phyloP scores from a whole-genome alignment of 2,113 vertebrate genomes.

The Crotalus horridus region DNA sequence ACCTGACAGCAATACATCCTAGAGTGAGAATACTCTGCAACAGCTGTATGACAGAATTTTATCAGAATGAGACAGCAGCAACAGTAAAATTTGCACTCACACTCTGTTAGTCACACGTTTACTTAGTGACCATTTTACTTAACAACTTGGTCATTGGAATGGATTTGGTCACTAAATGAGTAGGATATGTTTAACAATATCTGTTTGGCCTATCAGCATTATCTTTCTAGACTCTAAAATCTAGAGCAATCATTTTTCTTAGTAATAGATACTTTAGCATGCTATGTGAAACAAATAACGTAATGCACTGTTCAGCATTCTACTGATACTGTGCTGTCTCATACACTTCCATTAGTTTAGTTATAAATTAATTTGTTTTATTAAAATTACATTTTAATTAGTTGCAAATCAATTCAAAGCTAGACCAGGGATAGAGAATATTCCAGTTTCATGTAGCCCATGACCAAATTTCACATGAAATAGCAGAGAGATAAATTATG shows the following conservation, averaged over 20 bases:
- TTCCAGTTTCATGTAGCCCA: background rate
- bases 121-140: too few relatives aligned
- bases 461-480: background rate
- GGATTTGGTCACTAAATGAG: background rate
- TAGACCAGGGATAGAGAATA: background rate
- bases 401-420: background rate
- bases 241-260: background rate
- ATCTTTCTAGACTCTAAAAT: background rate
- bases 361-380: too few relatives aligned
- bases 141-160: background rate
- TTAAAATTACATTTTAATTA: too few relatives aligned
- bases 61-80: too few relatives aligned
- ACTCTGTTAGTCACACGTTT: too few relatives aligned
- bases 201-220: background rate
- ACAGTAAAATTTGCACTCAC: too few relatives aligned
- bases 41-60: too few relatives aligned
- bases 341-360: background rate
- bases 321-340: background rate
- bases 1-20: too few relatives aligned
- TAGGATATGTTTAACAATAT: background rate
- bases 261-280: background rate
- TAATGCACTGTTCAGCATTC: background rate
- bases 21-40: too few relatives aligned
- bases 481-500: background rate
- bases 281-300: background rate